phyloP scores from a whole-genome alignment of 2,797 vertebrate species.

The Brachyrhaphis roseni region DNA sequence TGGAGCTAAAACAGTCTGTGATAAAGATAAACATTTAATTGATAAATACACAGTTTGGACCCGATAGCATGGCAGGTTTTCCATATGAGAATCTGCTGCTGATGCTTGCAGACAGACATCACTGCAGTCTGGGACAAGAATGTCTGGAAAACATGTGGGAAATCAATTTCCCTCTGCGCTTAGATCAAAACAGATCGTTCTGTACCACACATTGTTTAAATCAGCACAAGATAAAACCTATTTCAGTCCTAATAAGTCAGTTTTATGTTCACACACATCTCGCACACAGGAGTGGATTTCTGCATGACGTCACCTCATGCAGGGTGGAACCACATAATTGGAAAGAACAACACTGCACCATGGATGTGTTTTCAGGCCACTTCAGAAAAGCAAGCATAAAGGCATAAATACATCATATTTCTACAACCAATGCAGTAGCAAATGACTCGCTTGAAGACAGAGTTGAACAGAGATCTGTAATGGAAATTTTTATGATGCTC shows the following conservation, averaged over 20 bases:
- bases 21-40: slow-evolving; percentile 5
- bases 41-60: slow-evolving; percentile 38
- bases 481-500: slow-evolving; percentile 33
- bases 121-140: slow-evolving; percentile 60
- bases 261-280: slow-evolving; percentile 40
- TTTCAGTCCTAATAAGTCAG: slow-evolving; percentile 18
- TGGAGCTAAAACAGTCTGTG: too few relatives aligned
- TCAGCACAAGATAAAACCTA: slow-evolving; percentile 27
- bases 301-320: slow-evolving; percentile 50
- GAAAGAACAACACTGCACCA: slow-evolving; percentile 45
- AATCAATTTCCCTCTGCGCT: slow-evolving; percentile 57
- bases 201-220: slow-evolving; percentile 52
- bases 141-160: slow-evolving; percentile 60
- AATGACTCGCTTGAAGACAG: slow-evolving; percentile 18
- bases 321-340: slow-evolving; percentile 48
- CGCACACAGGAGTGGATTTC: slow-evolving; percentile 21
- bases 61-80: slow-evolving; percentile 55
- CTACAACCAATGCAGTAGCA: slow-evolving; percentile 14
- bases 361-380: slow-evolving; percentile 27
- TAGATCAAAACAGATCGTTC: slow-evolving; percentile 51
- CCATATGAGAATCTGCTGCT: slow-evolving; percentile 50
- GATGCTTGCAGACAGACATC: slow-evolving; percentile 57
- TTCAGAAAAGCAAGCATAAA: slow-evolving; percentile 10
- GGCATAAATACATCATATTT: slow-evolving; percentile 13
- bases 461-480: slow-evolving; percentile 20